Percentiles rank a stretch among this genome's conserved stretches.
Evolutionary conservation across 2,797 vertebrate species (phyloP).

Genomic region (Helarctos malayanus): DNA sequence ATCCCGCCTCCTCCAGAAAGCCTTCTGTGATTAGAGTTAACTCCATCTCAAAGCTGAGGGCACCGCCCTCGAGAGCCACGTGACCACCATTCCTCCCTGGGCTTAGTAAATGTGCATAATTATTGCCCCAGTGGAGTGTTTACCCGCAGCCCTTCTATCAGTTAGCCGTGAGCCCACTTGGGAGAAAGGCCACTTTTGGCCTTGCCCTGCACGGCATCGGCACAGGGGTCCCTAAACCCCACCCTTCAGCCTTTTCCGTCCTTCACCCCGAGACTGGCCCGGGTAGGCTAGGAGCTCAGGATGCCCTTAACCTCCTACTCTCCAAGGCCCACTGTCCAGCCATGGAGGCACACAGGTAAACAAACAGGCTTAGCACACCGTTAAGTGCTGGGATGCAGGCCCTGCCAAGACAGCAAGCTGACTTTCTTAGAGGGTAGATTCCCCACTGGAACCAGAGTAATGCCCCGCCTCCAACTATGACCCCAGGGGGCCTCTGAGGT

Average conservation of each 20-base stretch:
- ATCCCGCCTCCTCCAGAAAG: constrained; percentile 84
- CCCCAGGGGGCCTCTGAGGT: not conserved
- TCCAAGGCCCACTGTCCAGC: not conserved
- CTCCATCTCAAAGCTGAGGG: constrained; percentile 73
- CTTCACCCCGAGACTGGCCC: not conserved
- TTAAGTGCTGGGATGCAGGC: not conserved
- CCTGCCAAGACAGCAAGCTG: constrained; percentile 21
- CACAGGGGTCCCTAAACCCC: not conserved
- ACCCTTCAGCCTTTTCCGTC: not conserved
- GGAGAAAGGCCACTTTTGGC: constrained; percentile 52
- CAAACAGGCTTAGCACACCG: not conserved
- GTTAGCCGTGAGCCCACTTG: constrained; percentile 57
- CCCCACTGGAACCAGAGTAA: not conserved
- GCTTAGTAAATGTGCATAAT: constrained; percentile 75
- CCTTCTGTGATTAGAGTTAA: constrained; percentile 81
- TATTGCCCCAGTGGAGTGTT: constrained; percentile 65
- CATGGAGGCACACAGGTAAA: not conserved
- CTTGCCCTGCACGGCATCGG: not conserved
- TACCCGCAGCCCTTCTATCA: not conserved
- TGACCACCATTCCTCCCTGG: constrained; percentile 73
- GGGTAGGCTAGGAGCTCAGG: not conserved
- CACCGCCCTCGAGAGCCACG: constrained; percentile 80
- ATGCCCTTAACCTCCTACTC: not conserved
- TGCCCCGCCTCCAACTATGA: not conserved
- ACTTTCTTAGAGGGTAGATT: not conserved